Conservation (phyloP, 1,140 invertebrate genomes). For the Drosophila mayri region DNA sequence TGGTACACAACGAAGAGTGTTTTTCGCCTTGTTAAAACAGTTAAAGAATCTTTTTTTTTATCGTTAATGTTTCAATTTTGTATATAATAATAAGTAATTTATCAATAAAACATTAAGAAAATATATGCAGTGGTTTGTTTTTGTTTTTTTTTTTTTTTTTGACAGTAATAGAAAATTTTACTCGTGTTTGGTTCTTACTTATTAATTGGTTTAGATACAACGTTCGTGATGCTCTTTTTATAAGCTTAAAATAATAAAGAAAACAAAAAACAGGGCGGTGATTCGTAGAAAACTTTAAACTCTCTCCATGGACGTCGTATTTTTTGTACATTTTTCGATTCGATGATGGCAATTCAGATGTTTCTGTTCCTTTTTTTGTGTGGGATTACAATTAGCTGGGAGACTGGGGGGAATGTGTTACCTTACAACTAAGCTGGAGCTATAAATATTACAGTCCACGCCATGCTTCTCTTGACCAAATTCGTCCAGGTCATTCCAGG, state of each 20-base stretch:
- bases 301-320: slow-evolving; percentile 23
- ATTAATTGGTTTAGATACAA: slow-evolving; percentile 71
- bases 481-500: slow-evolving; percentile 67
- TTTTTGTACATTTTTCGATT: slow-evolving; percentile 72
- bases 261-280: slow-evolving; percentile 46
- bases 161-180: slow-evolving; percentile 21
- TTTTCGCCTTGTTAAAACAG: slow-evolving; percentile 34
- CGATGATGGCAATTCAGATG: slow-evolving; percentile 74
- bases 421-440: slow-evolving; percentile 61
- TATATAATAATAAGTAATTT: slow-evolving; percentile 53
- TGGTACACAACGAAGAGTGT: slow-evolving; percentile 16
- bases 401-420: slow-evolving; percentile 24
- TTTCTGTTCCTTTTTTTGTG: slow-evolving; percentile 35
- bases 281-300: slow-evolving; percentile 44
- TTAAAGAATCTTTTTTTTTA: slow-evolving; percentile 28
- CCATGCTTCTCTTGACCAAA: slow-evolving; percentile 13
- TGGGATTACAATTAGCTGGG: slow-evolving; percentile 60
- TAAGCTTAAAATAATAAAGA: slow-evolving; percentile 22
- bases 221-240: slow-evolving; percentile 40
- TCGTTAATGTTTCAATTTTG: slow-evolving; percentile 43
- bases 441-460: slow-evolving; percentile 77
- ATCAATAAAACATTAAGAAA: slow-evolving; percentile 35
- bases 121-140: no score
- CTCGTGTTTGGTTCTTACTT: slow-evolving; percentile 53
- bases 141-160: no score